phyloP scores from a whole-genome alignment of 2,888 invertebrate species.

The Drosophila dives region DNA sequence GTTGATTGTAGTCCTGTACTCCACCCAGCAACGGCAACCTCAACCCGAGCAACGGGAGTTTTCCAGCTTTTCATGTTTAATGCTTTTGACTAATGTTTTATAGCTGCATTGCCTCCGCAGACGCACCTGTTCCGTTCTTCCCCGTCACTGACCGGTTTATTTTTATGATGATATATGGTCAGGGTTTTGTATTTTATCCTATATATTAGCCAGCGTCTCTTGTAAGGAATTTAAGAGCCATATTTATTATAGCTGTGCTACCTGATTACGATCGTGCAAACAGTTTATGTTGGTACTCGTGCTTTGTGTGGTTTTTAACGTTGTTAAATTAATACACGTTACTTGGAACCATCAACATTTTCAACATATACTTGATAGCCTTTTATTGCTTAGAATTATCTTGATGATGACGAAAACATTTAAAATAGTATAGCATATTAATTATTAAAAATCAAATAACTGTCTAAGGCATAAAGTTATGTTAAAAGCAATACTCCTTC shows the following conservation, averaged over 20 bases:
- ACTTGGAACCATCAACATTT: not conserved
- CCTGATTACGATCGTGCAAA: constrained; percentile 36
- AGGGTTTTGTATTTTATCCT: constrained; percentile 36
- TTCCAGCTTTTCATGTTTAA: constrained; percentile 62
- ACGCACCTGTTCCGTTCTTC: not conserved
- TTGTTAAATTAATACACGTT: not conserved
- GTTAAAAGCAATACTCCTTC: no score
- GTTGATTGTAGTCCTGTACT: constrained; percentile 66
- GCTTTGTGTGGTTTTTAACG: not conserved
- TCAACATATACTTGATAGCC: not conserved
- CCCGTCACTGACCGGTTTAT: constrained; percentile 46
- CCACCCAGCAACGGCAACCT: constrained; percentile 1
- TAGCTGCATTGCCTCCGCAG: constrained; percentile 35
- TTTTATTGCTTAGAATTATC: not conserved
- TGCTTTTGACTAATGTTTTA: constrained; percentile 63
- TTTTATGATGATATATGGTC: constrained; percentile 74
- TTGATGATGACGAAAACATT: not conserved
- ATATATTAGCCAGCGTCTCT: constrained; percentile 33
- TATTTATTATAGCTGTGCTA: constrained; percentile 59
- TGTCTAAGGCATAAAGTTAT: not conserved
- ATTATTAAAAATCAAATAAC: not conserved
- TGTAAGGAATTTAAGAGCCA: constrained; percentile 55
- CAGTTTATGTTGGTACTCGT: constrained; percentile 1
- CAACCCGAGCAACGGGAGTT: constrained; percentile 1
- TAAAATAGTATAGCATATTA: not conserved